Conservation (phyloP, 2,888 invertebrate species). For the Doris montereyensis region DNA sequence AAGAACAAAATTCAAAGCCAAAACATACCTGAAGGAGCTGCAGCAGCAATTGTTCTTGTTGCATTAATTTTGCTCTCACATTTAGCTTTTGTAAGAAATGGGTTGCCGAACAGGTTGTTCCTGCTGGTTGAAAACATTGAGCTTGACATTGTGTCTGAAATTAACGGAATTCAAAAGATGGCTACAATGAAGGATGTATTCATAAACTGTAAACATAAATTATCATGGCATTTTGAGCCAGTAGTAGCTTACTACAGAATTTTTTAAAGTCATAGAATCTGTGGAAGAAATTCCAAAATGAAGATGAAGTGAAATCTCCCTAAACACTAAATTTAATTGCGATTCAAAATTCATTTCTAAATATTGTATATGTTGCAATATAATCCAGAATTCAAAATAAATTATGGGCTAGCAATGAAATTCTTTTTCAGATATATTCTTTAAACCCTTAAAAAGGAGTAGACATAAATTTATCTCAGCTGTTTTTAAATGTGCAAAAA, state of each 20-base stretch:
- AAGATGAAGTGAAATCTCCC: no score
- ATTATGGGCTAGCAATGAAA: no score
- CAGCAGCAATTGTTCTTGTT: conserved; percentile 68
- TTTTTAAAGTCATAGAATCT: neutral
- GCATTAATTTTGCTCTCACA: conserved; percentile 56
- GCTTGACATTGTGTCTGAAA: conserved; percentile 62
- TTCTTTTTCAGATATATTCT: no score
- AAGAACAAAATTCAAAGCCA: no score
- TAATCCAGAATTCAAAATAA: no score
- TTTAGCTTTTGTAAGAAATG: conserved; percentile 60
- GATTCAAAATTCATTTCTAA: no score
- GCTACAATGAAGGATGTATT: neutral
- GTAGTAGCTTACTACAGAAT: neutral
- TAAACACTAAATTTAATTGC: no score
- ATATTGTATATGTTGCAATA: no score
- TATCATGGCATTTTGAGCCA: neutral
- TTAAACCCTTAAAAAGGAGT: no score
- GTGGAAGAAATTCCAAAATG: conserved; percentile 42
- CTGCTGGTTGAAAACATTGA: conserved; percentile 67
- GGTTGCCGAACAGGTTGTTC: conserved; percentile 64
- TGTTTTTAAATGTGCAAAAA: no score
- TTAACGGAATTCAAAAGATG: conserved; percentile 2
- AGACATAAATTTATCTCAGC: no score
- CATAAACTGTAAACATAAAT: neutral
- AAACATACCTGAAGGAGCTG: conserved; percentile 58